Percentiles rank a stretch among this genome's conserved stretches.
Conservation (phyloP, 2,888 invertebrate genomes). For the Ganaspis brasiliensis region DNA sequence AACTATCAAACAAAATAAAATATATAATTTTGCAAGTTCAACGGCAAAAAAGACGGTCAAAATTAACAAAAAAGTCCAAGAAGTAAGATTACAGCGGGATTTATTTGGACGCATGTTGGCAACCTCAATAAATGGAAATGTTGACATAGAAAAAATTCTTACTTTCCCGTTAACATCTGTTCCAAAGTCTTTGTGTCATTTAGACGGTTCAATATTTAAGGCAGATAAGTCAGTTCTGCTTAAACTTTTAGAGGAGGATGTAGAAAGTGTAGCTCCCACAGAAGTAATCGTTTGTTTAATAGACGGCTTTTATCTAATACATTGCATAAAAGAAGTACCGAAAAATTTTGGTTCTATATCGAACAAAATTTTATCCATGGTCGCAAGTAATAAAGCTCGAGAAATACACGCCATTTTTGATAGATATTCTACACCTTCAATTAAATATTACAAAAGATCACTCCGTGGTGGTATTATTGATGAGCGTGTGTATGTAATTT, state of each 20-base stretch:
- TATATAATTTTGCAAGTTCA: neutral
- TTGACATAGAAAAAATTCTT: slow-evolving; percentile 62
- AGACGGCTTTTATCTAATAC: slow-evolving; percentile 64
- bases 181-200: slow-evolving; percentile 59
- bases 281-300: slow-evolving; percentile 57
- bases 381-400: slow-evolving; percentile 62
- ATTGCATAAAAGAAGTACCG: slow-evolving; percentile 62
- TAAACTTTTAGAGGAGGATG: slow-evolving; percentile 51
- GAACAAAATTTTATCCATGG: slow-evolving; percentile 66
- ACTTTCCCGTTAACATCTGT: slow-evolving; percentile 62
- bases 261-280: neutral
- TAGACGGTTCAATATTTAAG: slow-evolving; percentile 60
- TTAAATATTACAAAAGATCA: slow-evolving; percentile 24
- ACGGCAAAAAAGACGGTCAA: neutral
- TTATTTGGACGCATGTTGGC: slow-evolving; percentile 61
- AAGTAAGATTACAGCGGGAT: slow-evolving; percentile 14
- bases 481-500: slow-evolving; percentile 16
- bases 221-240: slow-evolving; percentile 64
- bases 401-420: slow-evolving; percentile 39
- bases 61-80: slow-evolving; percentile 21
- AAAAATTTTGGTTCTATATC: slow-evolving; percentile 69
- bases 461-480: neutral
- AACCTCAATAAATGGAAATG: slow-evolving; percentile 42
- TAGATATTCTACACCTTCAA: slow-evolving; percentile 14
- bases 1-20: neutral